Evolutionary conservation across 1,140 invertebrate species (phyloP).

Genomic region (Plutomurus gul): DNA sequence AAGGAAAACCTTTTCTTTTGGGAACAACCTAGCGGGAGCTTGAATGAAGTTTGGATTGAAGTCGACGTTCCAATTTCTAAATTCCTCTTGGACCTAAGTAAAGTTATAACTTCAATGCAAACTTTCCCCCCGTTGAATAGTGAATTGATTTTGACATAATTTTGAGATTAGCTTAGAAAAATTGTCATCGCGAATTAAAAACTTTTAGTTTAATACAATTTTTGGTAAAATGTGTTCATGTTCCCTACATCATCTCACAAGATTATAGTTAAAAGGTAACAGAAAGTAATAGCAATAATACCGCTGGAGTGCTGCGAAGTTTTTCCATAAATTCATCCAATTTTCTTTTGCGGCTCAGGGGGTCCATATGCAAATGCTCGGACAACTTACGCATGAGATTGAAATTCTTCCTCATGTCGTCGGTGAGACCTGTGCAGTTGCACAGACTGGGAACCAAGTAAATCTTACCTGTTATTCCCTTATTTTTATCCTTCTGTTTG

Average conservation of each 20-base stretch:
- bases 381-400: conserved; percentile 55
- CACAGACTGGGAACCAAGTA: conserved; percentile 58
- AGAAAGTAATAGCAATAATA: too few species aligned
- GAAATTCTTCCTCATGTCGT: conserved; percentile 55
- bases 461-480: conserved; percentile 52
- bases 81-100: conserved; percentile 43
- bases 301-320: background rate
- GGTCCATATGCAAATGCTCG: conserved; percentile 45
- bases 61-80: conserved; percentile 40
- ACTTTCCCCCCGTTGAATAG: too few species aligned
- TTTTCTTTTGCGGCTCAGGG: conserved; percentile 23
- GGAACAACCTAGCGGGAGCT: conserved; percentile 6
- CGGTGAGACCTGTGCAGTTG: conserved; percentile 57
- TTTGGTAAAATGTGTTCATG: too few species aligned
- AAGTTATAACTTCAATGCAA: too few species aligned
- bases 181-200: too few species aligned
- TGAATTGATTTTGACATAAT: too few species aligned
- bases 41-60: conserved; percentile 38
- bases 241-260: too few species aligned
- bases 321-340: conserved; percentile 40
- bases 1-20: conserved; percentile 13
- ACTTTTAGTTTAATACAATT: too few species aligned
- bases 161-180: too few species aligned
- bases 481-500: conserved; percentile 48
- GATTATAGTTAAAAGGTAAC: too few species aligned